Percentiles rank a stretch among this genome's conserved stretches.
Evolutionary conservation across 1,140 invertebrate species (phyloP).

Genomic region (Battus philenor): DNA sequence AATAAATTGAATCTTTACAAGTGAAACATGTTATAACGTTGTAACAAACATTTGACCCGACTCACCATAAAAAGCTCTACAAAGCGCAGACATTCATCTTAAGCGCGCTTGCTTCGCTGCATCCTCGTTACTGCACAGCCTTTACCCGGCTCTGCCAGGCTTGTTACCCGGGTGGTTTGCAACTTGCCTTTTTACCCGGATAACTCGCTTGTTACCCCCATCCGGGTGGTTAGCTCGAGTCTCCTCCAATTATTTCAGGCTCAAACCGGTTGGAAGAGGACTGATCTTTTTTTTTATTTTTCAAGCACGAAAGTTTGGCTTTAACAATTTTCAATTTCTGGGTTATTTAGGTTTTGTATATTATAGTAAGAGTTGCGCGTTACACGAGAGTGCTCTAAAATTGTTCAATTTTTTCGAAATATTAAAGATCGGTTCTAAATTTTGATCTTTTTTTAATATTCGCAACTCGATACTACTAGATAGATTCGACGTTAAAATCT

Average conservation of each 20-base stretch:
- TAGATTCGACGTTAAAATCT: too few species aligned
- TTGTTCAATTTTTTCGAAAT: too few species aligned
- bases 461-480: too few species aligned
- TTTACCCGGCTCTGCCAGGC: conserved; percentile 26
- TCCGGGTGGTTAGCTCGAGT: conserved; percentile 56
- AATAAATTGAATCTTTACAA: too few species aligned
- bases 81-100: conserved; percentile 24
- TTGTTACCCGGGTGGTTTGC: conserved; percentile 40
- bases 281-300: conserved; percentile 16
- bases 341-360: conserved; percentile 8
- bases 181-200: conserved; percentile 38
- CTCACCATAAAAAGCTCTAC: conserved; percentile 2
- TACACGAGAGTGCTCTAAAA: too few species aligned
- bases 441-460: too few species aligned
- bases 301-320: conserved; percentile 9
- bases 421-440: too few species aligned
- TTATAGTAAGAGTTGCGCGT: conserved; percentile 3
- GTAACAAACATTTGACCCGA: conserved; percentile 17
- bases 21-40: neutral
- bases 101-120: conserved; percentile 33
- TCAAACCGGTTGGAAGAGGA: conserved; percentile 42
- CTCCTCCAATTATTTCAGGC: conserved; percentile 59
- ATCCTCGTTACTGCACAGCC: conserved; percentile 46
- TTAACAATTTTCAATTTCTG: conserved; percentile 15
- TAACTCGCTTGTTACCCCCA: conserved; percentile 56